Percentiles rank a stretch among this genome's conserved stretches.
Evolutionary conservation across 2,888 invertebrate genomes (phyloP).

Genomic region (Euphydryas editha): DNA sequence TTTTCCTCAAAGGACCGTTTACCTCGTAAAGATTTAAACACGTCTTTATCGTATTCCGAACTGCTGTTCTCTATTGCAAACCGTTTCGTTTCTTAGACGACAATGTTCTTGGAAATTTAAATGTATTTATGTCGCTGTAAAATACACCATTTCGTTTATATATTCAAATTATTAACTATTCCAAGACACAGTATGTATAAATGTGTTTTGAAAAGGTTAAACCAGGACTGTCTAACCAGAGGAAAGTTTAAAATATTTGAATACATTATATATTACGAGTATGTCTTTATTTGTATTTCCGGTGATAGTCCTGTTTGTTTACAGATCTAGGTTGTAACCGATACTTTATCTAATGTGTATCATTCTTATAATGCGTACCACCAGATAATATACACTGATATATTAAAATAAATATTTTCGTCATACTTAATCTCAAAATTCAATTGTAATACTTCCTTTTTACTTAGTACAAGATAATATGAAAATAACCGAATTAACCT

Average conservation of each 20-base stretch:
- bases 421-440: no score
- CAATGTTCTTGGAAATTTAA: neutral
- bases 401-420: neutral
- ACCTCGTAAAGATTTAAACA: conserved; percentile 47
- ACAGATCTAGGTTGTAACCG: no score
- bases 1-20: conserved; percentile 65
- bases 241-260: neutral
- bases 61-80: conserved; percentile 18
- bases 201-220: neutral
- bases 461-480: no score
- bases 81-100: conserved; percentile 7
- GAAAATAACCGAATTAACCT: no score
- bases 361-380: no score
- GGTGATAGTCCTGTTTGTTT: no score
- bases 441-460: no score
- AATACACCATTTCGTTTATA: neutral
- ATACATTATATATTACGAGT: no score
- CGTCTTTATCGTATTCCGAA: conserved; percentile 28
- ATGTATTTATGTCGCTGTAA: conserved; percentile 9
- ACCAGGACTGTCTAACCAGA: neutral
- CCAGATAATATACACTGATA: neutral
- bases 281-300: no score
- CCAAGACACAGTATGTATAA: neutral
- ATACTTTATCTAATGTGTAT: no score
- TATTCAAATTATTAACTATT: conserved; percentile 2